Percentiles rank a stretch among this genome's conserved stretches.
Evolutionary conservation across 2,888 invertebrate genomes (phyloP).

Genomic region (Polydrusus cervinus): DNA sequence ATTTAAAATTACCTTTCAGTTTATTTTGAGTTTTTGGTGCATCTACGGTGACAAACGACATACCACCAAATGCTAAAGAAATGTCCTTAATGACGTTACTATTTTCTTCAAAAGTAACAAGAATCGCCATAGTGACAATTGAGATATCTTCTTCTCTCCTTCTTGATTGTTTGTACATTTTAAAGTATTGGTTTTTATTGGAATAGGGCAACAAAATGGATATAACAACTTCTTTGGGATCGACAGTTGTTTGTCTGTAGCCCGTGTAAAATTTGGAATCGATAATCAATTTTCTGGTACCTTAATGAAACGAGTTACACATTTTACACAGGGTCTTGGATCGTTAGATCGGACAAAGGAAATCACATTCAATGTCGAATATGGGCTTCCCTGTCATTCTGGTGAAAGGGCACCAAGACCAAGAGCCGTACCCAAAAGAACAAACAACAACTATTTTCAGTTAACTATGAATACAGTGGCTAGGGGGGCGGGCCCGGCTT

Average conservation of each 20-base stretch:
- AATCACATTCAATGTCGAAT: too few relatives aligned
- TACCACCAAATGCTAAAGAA: conserved; percentile 86
- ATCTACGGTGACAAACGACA: conserved; percentile 89
- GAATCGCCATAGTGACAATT: conserved; percentile 91
- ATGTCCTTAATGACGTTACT: conserved; percentile 71
- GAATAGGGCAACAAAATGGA: conserved; percentile 87
- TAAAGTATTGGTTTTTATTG: conserved; percentile 80
- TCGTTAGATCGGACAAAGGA: too few relatives aligned
- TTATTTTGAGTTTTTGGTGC: conserved; percentile 78
- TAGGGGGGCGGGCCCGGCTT: too few relatives aligned
- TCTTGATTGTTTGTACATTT: conserved; percentile 93
- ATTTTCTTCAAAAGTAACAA: conserved; percentile 77
- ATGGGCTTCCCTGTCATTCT: too few relatives aligned
- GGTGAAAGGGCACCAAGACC: too few relatives aligned
- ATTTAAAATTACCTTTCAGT: conserved; percentile 57
- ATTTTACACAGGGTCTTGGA: too few relatives aligned
- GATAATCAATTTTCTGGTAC: conserved; percentile 60
- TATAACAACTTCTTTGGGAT: conserved; percentile 85
- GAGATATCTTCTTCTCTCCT: conserved; percentile 96
- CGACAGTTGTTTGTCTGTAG: conserved; percentile 85
- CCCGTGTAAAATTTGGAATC: conserved; percentile 66
- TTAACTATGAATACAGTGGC: too few relatives aligned
- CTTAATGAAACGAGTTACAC: conserved; percentile 59
- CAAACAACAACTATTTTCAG: too few relatives aligned
- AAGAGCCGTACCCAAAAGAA: too few relatives aligned